A percentile compares a stretch with the other conserved stretches of the same genome.
Evolutionary conservation across 2,888 invertebrate genomes (phyloP).

Genomic region (Apotomis betuletana): DNA sequence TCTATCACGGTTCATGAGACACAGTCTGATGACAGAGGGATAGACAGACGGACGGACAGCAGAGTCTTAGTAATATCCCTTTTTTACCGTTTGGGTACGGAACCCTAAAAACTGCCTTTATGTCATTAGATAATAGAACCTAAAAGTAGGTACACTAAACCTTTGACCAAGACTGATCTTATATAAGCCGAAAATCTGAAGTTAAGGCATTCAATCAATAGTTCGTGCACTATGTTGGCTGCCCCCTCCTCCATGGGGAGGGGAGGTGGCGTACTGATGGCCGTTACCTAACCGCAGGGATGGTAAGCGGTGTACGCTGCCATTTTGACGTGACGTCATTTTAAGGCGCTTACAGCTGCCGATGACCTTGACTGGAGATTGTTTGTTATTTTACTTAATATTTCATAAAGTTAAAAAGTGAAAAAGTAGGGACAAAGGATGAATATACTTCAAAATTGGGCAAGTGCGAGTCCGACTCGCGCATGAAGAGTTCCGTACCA

Average conservation of each 20-base stretch:
- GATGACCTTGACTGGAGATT: not conserved
- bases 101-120: too few species aligned
- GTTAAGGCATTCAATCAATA: conserved; percentile 34
- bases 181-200: conserved; percentile 19
- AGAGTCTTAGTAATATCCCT: too few species aligned
- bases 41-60: too few species aligned
- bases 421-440: too few species aligned
- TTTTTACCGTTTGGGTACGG: too few species aligned
- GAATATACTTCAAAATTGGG: too few species aligned
- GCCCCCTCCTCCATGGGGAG: conserved; percentile 13
- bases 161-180: conserved; percentile 8
- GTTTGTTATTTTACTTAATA: not conserved
- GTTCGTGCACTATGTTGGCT: conserved; percentile 31
- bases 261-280: not conserved
- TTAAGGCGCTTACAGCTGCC: not conserved
- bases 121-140: too few species aligned
- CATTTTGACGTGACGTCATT: not conserved
- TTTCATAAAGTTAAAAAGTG: not conserved
- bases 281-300: conserved; percentile 6
- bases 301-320: not conserved
- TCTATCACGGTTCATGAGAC: too few species aligned
- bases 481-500: too few species aligned
- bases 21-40: too few species aligned
- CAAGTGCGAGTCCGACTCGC: too few species aligned
- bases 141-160: not conserved